Evolutionary conservation across 2,888 invertebrate genomes (phyloP).

Genomic region (Adineta ricciae): DNA sequence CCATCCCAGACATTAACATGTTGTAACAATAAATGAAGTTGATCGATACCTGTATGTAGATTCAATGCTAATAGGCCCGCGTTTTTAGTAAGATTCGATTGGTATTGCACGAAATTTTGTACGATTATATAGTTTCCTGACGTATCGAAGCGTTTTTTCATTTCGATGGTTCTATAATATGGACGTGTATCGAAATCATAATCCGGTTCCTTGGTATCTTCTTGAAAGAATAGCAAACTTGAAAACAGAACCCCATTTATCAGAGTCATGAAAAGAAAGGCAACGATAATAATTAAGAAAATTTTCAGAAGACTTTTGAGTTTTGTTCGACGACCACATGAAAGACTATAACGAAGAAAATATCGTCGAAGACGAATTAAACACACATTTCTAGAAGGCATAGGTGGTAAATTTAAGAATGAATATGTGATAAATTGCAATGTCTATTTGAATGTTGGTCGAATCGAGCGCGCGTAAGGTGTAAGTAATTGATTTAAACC

Average conservation of each 20-base stretch:
- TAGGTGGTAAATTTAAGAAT: not conserved
- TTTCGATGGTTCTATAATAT: not conserved
- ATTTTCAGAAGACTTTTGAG: not conserved
- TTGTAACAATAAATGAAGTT: not conserved
- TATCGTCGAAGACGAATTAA: no score
- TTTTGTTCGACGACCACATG: no score
- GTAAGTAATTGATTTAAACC: conserved; percentile 8
- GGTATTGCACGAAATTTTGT: not conserved
- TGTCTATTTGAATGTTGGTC: not conserved
- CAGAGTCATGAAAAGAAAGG: not conserved
- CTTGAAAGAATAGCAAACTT: not conserved
- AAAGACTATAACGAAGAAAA: no score
- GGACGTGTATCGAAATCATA: conserved; percentile 20
- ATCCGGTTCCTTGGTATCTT: not conserved
- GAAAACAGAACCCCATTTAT: not conserved
- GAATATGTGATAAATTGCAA: no score
- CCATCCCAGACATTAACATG: not conserved
- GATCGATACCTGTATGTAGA: not conserved
- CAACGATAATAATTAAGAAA: not conserved
- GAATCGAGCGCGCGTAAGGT: not conserved
- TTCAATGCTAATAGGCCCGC: not conserved
- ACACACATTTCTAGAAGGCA: not conserved
- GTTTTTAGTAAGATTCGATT: not conserved
- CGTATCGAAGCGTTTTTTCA: not conserved
- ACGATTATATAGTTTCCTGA: conserved; percentile 14